Evolutionary conservation across 2,888 invertebrate species (phyloP), one percentile per base, ranked within the genome.

Genomic region (Sphecodes monilicornis): DNA sequence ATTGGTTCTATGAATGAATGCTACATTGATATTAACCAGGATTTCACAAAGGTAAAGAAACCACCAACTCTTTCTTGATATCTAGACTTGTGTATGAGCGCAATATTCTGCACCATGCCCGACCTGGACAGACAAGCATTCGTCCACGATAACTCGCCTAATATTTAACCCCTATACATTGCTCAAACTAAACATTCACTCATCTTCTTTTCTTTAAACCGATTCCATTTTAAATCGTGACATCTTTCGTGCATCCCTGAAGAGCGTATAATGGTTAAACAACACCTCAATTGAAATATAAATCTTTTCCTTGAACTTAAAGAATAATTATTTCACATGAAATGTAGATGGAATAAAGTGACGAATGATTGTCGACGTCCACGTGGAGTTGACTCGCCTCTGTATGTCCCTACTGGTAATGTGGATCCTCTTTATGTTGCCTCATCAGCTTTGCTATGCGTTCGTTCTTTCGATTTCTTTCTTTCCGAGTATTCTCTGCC

Each of bases 1-100:
- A 93, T 94, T 93, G 94, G 94, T 94, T 93, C 93, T 94, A 93
- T 94, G 93, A 94, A 94, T 93, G 93, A 94, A 94, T 94, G 94
- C 94, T 94, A 93, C 94, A 92, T 94, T 94, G 92, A 93, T 93
- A 94, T 93, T 93, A 93, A 92, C 94, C 94, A 94, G 94, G 94
- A 94, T 94, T 94, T 94, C 92, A 94, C 94, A 91, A 94, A 94
- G 94, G 94, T 94, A 94, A 94, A 93, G 92, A 93, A 90, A 93
- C 92, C 90, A 92, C 91, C 91, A 89, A 93, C 92, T 94, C 93
- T 94, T 89, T 94, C 93, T 94, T 94, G 93, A 93, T 92, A 90
- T 87, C 64, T 90, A 90, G 90, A 87, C 82, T 89, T 90, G 89
- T 90, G 85, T 90, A 89, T 88, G 85, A 85, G 54, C 79, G 89